Percentiles rank a stretch among this genome's conserved stretches.
phyloP scores from a whole-genome alignment of 2,113 vertebrate genomes.

The Grantiella picta region DNA sequence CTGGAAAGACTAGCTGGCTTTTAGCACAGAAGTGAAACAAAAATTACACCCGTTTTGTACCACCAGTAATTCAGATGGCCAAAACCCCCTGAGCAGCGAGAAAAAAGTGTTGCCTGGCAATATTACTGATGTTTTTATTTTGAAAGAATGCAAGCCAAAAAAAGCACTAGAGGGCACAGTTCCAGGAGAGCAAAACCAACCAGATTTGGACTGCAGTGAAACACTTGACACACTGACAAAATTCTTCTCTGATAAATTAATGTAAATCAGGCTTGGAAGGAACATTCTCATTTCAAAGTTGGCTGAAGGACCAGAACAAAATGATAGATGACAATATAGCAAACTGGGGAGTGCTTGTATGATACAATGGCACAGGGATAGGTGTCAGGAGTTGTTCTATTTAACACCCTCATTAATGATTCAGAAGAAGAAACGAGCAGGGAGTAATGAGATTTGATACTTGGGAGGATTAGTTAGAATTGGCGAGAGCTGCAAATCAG shows the following conservation, averaged over 20 bases:
- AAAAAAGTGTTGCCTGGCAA: background rate
- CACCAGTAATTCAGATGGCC: background rate
- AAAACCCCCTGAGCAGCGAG: fast-evolving
- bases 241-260: background rate
- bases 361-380: background rate
- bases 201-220: background rate
- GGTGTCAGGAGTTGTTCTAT: background rate
- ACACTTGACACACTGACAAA: background rate
- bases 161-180: background rate
- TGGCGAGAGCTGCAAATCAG: background rate
- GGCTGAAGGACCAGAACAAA: background rate
- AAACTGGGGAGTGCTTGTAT: background rate
- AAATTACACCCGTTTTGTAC: fast-evolving
- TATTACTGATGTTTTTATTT: background rate
- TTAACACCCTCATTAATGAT: background rate
- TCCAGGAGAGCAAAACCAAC: background rate
- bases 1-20: background rate
- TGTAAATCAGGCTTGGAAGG: background rate
- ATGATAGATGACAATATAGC: background rate
- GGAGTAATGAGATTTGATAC: background rate
- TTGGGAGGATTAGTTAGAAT: background rate
- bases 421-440: background rate
- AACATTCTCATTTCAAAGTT: background rate
- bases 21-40: background rate
- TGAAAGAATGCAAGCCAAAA: background rate